phyloP scores from a whole-genome alignment of 2,113 vertebrate species.

The Ochotona princeps region DNA sequence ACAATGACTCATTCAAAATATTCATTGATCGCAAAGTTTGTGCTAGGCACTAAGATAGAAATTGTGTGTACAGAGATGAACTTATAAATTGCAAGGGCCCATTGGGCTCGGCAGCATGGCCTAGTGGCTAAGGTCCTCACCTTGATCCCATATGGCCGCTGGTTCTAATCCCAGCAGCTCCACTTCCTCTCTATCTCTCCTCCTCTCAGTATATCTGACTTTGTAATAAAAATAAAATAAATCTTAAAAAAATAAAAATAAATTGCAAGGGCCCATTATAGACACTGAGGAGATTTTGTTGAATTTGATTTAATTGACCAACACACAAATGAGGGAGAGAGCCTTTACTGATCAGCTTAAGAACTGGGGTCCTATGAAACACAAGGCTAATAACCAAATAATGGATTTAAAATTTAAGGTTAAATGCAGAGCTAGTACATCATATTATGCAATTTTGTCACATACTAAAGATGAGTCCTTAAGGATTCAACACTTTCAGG shows the following conservation, averaged over 20 bases:
- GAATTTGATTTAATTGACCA: conserved; percentile 30
- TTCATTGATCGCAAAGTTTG: background rate
- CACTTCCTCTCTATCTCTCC: too few relatives aligned
- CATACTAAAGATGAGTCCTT: conserved; percentile 70
- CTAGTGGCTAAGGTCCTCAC: too few relatives aligned
- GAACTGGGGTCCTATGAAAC: conserved; percentile 29
- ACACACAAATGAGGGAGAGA: conserved; percentile 24
- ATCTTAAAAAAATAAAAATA: too few relatives aligned
- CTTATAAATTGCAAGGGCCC: too few relatives aligned
- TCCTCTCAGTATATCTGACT: too few relatives aligned
- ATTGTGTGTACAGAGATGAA: background rate
- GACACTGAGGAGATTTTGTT: background rate
- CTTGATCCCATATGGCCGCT: too few relatives aligned
- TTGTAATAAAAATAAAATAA: too few relatives aligned
- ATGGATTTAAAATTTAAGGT: conserved; percentile 71
- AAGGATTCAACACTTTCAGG: conserved; percentile 79
- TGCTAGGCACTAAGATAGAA: background rate
- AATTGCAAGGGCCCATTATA: too few relatives aligned
- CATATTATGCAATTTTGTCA: conserved; percentile 65
- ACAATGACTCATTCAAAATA: background rate
- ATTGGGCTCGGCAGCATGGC: too few relatives aligned
- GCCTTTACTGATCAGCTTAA: background rate
- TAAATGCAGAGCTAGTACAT: conserved; percentile 62
- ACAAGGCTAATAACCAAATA: conserved; percentile 77
- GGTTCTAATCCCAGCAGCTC: too few relatives aligned